Conservation (phyloP, 2,888 invertebrate genomes). For the Melinaea marsaeus region DNA sequence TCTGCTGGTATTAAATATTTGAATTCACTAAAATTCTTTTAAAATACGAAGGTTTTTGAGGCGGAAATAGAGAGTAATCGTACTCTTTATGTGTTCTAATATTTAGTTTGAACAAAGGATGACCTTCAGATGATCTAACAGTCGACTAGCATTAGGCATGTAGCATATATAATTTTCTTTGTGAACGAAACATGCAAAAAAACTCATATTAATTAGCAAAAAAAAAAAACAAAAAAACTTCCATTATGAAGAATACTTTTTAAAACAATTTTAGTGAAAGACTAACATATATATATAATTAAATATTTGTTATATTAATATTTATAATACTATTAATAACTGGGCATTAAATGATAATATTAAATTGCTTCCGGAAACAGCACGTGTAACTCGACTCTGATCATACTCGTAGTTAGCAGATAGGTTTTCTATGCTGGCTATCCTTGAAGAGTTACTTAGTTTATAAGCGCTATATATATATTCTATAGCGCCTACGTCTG, state of each 20-base stretch:
- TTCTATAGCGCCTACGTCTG: too few relatives aligned
- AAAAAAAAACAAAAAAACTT: background rate
- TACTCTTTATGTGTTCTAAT: conserved; percentile 25
- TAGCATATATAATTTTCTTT: conserved; percentile 55
- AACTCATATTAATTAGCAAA: conserved; percentile 8
- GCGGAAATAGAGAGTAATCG: conserved; percentile 18
- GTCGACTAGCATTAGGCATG: conserved; percentile 56
- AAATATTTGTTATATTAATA: background rate
- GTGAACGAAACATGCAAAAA: conserved; percentile 34
- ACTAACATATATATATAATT: too few relatives aligned
- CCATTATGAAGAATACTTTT: background rate
- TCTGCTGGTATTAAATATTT: background rate
- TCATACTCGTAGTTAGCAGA: conserved; percentile 3
- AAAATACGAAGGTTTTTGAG: conserved; percentile 15
- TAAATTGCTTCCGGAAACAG: conserved; percentile 21
- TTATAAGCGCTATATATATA: too few relatives aligned
- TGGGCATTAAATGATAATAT: conserved; percentile 11
- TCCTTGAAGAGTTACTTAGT: conserved; percentile 1
- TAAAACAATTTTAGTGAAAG: too few relatives aligned
- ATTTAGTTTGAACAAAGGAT: conserved; percentile 52
- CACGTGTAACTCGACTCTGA: conserved; percentile 17
- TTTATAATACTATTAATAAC: conserved; percentile 13
- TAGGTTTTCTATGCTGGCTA: conserved; percentile 4
- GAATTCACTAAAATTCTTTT: background rate
- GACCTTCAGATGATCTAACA: conserved; percentile 61